phyloP scores from a whole-genome alignment of 2,888 invertebrate genomes.

The Standfussiana lucernea region DNA sequence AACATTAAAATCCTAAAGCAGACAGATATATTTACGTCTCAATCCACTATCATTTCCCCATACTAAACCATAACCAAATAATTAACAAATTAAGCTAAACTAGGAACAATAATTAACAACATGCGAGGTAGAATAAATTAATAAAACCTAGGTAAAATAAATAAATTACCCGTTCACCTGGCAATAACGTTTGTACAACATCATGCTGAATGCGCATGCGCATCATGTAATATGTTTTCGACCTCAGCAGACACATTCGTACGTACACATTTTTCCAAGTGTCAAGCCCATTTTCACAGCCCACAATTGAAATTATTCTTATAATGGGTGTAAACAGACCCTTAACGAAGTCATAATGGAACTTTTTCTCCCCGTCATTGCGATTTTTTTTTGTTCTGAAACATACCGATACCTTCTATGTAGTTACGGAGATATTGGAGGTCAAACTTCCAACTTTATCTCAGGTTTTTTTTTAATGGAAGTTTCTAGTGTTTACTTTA shows the following conservation, averaged over 20 bases:
- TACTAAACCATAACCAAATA: constrained; percentile 9
- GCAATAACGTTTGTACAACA: constrained; percentile 22
- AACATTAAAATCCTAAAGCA: constrained; percentile 18
- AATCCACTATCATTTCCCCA: background rate
- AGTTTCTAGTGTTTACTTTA: too few species aligned
- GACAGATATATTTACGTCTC: background rate
- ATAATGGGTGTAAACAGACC: background rate
- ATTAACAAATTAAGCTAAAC: constrained; percentile 29
- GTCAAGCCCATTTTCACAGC: background rate
- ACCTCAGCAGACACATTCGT: background rate
- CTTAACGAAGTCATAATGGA: background rate
- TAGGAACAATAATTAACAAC: constrained; percentile 51
- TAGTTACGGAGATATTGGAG: too few species aligned
- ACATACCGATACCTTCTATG: too few species aligned
- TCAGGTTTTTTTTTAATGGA: too few species aligned
- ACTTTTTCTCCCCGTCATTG: too few species aligned
- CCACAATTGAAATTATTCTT: background rate
- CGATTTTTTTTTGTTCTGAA: too few species aligned
- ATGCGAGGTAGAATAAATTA: constrained; percentile 53
- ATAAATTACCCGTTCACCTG: constrained; percentile 7
- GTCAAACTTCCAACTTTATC: too few species aligned
- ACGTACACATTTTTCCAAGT: too few species aligned
- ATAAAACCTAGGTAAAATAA: constrained; percentile 21
- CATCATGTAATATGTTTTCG: background rate
- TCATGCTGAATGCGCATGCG: background rate